These are phyloP conservation scores for Schizopygopsis malacanthus DNA, from an alignment of 2,797 vertebrate species.

Conservation along the genomic window DNA sequence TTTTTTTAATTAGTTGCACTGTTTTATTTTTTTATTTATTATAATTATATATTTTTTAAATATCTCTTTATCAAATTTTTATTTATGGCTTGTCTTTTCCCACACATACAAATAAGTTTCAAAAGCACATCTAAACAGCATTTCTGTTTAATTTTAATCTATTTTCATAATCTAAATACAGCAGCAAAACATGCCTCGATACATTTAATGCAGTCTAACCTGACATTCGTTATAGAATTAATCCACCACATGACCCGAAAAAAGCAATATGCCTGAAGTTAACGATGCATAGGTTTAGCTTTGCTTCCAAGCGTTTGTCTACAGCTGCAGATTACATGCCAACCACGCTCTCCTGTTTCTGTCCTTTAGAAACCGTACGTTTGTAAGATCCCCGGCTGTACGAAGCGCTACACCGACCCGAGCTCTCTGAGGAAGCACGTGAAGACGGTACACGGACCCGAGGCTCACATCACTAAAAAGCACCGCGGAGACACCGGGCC, in stretches of 20 bases:
- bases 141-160: background rate
- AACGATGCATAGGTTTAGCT: background rate
- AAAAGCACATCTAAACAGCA: background rate
- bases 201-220: background rate
- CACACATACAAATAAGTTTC: background rate
- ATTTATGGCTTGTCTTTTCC: background rate
- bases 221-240: background rate
- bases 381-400: constrained; percentile 97
- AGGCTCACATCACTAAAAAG: constrained; percentile 96
- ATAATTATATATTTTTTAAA: background rate
- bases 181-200: background rate
- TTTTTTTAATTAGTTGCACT: background rate
- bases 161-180: background rate
- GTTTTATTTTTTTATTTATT: background rate
- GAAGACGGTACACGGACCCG: constrained; percentile 95
- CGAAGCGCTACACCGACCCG: constrained; percentile 96
- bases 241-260: background rate
- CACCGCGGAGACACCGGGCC: constrained; percentile 90
- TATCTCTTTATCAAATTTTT: background rate
- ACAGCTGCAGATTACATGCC: background rate
- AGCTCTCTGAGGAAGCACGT: constrained; percentile 96
- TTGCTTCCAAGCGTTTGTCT: background rate
- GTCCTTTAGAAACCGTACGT: constrained; percentile 91
- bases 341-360: background rate
- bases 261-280: background rate